Base-by-base conservation (phyloP, 1,140 invertebrate genomes). In the Psix sp. region DNA sequence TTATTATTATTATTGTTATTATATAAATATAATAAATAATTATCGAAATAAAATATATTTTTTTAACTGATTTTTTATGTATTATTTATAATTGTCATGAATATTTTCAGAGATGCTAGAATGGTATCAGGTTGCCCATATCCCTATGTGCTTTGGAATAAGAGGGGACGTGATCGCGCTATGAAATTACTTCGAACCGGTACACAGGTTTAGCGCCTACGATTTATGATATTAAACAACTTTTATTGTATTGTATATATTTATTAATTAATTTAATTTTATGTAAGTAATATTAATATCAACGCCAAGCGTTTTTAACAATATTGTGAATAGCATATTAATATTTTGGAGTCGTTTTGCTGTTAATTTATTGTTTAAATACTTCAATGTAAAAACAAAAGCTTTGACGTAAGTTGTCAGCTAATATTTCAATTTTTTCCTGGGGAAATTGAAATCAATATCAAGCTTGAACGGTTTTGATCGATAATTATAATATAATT, bases 121-220 rank as follows among this genome's bases (percentile, higher is more conserved):
- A 78, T 77, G 70, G 77, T 80, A 0, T 80, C 79, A 0, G 77
- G 78, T 14, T 57, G 56, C 3, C 15, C 48, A 1, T 40, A 76
- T 40, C 62, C 77, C 1, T 70, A 78, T 11, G 74, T 80, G n/a
- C 39, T 80, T 5, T 78, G 67, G 59, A 77, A 71, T 11, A 63
- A 62, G 1, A 56, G 31, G 17, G 79, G 79, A 16, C 74, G 79
- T 3, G 33, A n/a, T 0, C 26, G 48, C 15, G 72, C 74, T 1
- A 75, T 80, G 63, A 45, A 54, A 16, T 16, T 77, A 9, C 63
- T 77, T 7, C 33, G n/a, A n/a, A n/a, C n/a, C n/a, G n/a, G n/a
- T n/a, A n/a, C n/a, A n/a, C n/a, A n/a, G n/a, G n/a, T n/a, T n/a
- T n/a, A n/a, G n/a, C n/a, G n/a, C n/a, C n/a, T n/a, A n/a, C n/a